These are phyloP conservation scores for Nematostella vectensis DNA, from an alignment of 92 coral and sea anemone genomes.

Conservation along the genomic window DNA sequence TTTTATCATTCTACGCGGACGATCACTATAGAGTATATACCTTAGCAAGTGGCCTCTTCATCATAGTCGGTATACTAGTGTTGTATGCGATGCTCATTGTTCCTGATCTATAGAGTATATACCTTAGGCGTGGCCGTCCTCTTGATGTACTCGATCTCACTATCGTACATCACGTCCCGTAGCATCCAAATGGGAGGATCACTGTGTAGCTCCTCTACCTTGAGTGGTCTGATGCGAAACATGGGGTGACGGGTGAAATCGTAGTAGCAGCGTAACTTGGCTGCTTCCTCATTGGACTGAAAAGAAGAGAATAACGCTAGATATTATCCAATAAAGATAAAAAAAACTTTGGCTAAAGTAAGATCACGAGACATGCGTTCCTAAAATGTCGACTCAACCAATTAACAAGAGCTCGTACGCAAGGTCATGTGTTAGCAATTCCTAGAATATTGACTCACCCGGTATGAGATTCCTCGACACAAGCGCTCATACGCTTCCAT, in stretches of 20 bases:
- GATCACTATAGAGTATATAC: too few species aligned
- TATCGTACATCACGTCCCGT: slow-evolving; percentile 63
- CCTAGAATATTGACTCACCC: slow-evolving; percentile 50
- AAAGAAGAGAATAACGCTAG: neutral
- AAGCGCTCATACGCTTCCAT: slow-evolving; percentile 61
- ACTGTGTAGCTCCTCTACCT: slow-evolving; percentile 65
- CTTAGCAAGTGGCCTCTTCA: too few species aligned
- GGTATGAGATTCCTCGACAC: slow-evolving; percentile 60
- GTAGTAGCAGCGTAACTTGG: slow-evolving; percentile 45
- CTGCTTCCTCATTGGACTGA: slow-evolving; percentile 48
- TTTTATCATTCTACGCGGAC: too few species aligned
- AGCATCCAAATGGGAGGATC: slow-evolving; percentile 70
- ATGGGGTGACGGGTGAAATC: slow-evolving; percentile 49
- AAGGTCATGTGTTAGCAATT: too few species aligned
- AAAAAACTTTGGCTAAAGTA: neutral
- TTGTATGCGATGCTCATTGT: too few species aligned
- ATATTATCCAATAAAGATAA: neutral
- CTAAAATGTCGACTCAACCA: too few species aligned
- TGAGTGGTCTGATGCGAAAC: slow-evolving; percentile 63
- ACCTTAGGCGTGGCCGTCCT: slow-evolving; percentile 74
- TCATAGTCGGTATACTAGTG: too few species aligned
- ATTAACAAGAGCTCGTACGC: too few species aligned
- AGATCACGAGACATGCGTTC: too few species aligned
- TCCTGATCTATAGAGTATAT: too few species aligned
- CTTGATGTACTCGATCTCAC: slow-evolving; percentile 68